phyloP scores from a whole-genome alignment of 2,888 invertebrate species.

The Mellilla xanthometata region DNA sequence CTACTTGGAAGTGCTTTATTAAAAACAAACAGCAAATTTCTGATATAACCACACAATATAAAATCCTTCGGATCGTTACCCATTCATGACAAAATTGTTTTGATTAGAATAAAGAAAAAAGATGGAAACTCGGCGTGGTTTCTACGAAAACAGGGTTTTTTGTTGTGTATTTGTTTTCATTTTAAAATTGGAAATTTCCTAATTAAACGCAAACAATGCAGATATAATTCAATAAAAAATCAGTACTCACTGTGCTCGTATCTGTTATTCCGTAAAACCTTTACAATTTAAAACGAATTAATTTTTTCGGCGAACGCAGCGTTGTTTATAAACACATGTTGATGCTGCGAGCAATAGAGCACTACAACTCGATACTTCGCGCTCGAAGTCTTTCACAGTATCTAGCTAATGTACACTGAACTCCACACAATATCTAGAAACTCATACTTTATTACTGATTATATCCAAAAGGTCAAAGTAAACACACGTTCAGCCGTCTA shows the following conservation, averaged over 20 bases:
- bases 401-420: constrained; percentile 27
- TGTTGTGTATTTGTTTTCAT: neutral
- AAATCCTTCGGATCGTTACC: no score
- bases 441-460: constrained; percentile 14
- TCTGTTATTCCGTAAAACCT: constrained; percentile 5
- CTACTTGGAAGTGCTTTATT: no score
- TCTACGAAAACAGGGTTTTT: neutral
- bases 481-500: constrained; percentile 34
- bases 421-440: constrained; percentile 6
- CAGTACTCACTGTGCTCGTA: constrained; percentile 17
- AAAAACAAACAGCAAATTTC: no score
- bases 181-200: neutral
- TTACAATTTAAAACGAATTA: constrained; percentile 14
- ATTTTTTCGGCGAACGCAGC: constrained; percentile 10
- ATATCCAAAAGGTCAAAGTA: constrained; percentile 22
- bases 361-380: constrained; percentile 53
- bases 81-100: no score
- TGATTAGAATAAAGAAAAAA: no score
- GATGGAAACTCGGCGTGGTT: neutral
- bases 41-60: no score
- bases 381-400: constrained; percentile 40
- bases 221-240: constrained; percentile 18
- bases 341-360: constrained; percentile 50
- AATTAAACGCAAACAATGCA: constrained; percentile 11
- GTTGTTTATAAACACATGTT: constrained; percentile 45